Conservation (phyloP, 2,113 vertebrate genomes). For the Corythornis madagascariensis region DNA sequence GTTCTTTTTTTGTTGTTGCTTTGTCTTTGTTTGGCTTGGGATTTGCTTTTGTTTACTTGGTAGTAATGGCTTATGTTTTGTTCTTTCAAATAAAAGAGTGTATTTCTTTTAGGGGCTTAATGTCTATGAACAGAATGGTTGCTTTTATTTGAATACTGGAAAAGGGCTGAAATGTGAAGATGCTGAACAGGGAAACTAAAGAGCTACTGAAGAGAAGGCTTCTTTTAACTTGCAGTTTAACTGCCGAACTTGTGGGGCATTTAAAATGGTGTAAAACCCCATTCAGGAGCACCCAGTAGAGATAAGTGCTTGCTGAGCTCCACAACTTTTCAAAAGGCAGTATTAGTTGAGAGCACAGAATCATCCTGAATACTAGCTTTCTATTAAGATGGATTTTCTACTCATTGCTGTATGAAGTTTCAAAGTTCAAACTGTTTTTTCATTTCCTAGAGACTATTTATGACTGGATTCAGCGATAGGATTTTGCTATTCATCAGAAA, state of each 20-base stretch:
- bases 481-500: constrained; percentile 11
- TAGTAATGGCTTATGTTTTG: not conserved
- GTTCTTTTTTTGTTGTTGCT: rapidly evolving
- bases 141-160: not conserved
- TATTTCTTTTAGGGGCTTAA: not conserved
- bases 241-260: not conserved
- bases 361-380: not conserved
- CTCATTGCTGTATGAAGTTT: not conserved
- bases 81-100: not conserved
- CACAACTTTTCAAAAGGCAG: not conserved
- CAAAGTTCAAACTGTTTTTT: constrained; percentile 1
- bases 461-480: not conserved
- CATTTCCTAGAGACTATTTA: not conserved
- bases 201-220: not conserved
- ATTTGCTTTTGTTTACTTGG: not conserved
- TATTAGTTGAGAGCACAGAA: not conserved
- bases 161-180: not conserved
- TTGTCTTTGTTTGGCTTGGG: not conserved
- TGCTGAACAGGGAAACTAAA: not conserved
- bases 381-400: not conserved
- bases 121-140: not conserved
- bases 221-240: not conserved
- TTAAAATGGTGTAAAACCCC: not conserved
- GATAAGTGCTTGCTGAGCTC: not conserved
- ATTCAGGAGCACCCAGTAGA: not conserved